Base-by-base conservation (phyloP, 2,797 vertebrate genomes). In the Dicrostonyx torquatus region DNA sequence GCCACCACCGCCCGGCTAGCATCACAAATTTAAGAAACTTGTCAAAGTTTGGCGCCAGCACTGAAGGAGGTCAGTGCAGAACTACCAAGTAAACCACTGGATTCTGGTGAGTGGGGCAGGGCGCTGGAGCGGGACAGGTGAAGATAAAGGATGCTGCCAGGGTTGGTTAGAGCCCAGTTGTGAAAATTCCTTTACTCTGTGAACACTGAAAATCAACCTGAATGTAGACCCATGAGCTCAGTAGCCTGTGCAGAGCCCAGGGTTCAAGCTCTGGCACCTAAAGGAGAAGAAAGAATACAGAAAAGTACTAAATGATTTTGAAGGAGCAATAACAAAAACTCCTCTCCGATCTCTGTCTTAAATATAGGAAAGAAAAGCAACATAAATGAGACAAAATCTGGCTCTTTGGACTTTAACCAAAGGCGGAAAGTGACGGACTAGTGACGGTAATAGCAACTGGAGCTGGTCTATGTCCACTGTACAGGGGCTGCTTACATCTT, bases 301-400 rank as follows among this genome's bases (percentile, higher is more conserved):
- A 83, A 93, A n/a, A 37, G 53, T 20, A 55, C 14, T 60, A 8
- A 29, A 12, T 76, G 43, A 8, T 37, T 95, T 60, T 40, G 31
- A 87, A 95, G 55, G 15, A 68, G 5, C 53, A 43, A 40, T 48
- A 78, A 12, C 48, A 80, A 86, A 92, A 83, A 15, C 3, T 1
- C 12, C 55, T 87, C 82, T 91, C 84, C 20, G 72, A 43, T 93
- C 8, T 92, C 68, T 92, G 40, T 76, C 45, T 70, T 83, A 64
- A 93, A 68, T 75, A 64, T 31, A 85, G n/a, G 55, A 87, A 95
- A 84, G 13, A 76, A 29, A 68, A 53, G 77, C 7, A 31, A 85
- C 62, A 77, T 64, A 76, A 64, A 45, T 55, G 48, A 89, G 88
- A 45, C 50, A 73, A 93, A 93, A 80, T 40, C 68, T 55, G 60